phyloP scores from a whole-genome alignment of 37 sponge, comb jelly and placozoan species.

The Trichoplax adhaerens region DNA sequence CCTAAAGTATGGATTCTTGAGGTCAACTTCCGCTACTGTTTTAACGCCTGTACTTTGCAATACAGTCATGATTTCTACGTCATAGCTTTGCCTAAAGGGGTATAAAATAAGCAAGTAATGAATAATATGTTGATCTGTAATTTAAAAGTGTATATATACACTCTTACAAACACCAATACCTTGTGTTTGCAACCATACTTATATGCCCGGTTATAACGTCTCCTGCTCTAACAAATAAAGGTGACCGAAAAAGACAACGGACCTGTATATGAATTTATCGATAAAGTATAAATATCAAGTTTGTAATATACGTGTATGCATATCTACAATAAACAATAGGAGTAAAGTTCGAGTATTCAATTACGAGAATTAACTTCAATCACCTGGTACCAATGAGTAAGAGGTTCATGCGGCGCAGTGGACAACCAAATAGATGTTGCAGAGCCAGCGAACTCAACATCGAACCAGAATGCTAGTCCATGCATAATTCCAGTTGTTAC shows the following conservation, averaged over 20 bases:
- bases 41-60: constrained; percentile 24
- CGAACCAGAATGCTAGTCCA: constrained; percentile 99
- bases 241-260: constrained; percentile 62
- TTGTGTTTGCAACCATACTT: constrained; percentile 63
- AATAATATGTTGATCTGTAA: constrained; percentile 3
- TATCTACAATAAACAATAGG: not conserved
- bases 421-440: constrained; percentile 69
- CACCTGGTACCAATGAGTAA: constrained; percentile 99
- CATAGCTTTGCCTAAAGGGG: constrained; percentile 64
- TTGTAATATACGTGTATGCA: not conserved
- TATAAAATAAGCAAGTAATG: not conserved
- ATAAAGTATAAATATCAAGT: not conserved
- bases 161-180: constrained; percentile 23
- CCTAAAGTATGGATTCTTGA: constrained; percentile 97
- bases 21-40: constrained; percentile 37
- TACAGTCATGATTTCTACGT: constrained; percentile 32
- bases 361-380: not conserved
- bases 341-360: not conserved
- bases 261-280: constrained; percentile 24
- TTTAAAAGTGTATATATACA: constrained; percentile 8
- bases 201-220: constrained; percentile 53
- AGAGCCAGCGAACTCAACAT: constrained; percentile 79
- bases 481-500: constrained; percentile 57
- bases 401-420: constrained; percentile 89
- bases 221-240: constrained; percentile 47